phyloP scores from a whole-genome alignment of 2,888 invertebrate genomes.

The Sinohyriopsis cumingii region DNA sequence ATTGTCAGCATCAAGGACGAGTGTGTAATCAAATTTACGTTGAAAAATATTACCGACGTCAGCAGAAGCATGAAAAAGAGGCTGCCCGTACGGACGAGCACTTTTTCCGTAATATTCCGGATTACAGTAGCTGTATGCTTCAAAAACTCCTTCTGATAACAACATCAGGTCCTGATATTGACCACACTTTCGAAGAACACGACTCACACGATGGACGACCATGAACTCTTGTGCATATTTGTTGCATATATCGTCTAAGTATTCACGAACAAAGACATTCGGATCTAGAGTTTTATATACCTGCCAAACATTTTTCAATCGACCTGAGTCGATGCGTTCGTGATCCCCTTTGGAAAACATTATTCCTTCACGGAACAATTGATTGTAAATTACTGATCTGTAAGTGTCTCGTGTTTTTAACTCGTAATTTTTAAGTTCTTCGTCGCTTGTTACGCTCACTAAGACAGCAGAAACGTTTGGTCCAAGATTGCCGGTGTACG shows the following conservation, averaged over 20 bases:
- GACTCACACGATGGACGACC: conserved; percentile 51
- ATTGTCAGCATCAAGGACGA: conserved; percentile 54
- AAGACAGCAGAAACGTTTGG: conserved; percentile 42
- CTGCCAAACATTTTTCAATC: conserved; percentile 41
- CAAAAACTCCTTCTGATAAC: conserved; percentile 43
- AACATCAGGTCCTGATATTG: conserved; percentile 60
- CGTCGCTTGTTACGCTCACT: conserved; percentile 48
- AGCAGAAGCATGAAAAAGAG: conserved; percentile 38
- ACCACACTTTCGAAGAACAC: conserved; percentile 54
- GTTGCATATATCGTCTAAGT: conserved; percentile 43
- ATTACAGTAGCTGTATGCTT: conserved; percentile 49
- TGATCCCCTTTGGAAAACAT: conserved; percentile 26
- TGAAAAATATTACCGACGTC: conserved; percentile 44
- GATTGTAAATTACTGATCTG: conserved; percentile 41
- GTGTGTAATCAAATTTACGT: conserved; percentile 44
- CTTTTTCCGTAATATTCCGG: conserved; percentile 34
- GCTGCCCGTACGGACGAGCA: conserved; percentile 39
- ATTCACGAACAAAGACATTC: conserved; percentile 29
- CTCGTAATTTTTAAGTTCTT: conserved; percentile 37
- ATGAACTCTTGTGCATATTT: conserved; percentile 49
- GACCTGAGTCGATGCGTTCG: conserved; percentile 23
- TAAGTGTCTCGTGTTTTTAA: conserved; percentile 41
- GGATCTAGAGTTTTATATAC: conserved; percentile 27
- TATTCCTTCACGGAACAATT: conserved; percentile 46
- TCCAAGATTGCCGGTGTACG: conserved; percentile 48